These are phyloP conservation scores for Drosophila setifemur DNA, from an alignment of 1,140 invertebrate genomes.

Conservation along the genomic window DNA sequence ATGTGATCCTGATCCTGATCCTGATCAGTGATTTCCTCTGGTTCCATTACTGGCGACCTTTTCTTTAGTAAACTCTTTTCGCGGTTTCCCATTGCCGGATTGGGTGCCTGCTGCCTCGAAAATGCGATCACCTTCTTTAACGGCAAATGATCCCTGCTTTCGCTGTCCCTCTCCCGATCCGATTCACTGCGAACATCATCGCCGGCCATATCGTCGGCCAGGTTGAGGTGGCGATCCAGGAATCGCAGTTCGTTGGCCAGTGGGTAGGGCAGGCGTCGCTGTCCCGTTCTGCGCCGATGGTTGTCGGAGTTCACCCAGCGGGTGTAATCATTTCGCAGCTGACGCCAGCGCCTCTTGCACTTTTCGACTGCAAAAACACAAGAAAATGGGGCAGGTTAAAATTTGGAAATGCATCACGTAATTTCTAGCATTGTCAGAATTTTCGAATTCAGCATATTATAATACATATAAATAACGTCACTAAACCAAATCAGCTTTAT, in stretches of 20 bases:
- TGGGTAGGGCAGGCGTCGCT: conserved; percentile 16
- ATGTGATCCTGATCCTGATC: too few relatives aligned
- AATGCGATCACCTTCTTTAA: too few relatives aligned
- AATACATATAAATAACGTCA: too few relatives aligned
- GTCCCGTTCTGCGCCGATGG: conserved; percentile 10
- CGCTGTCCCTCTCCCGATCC: conserved; percentile 27
- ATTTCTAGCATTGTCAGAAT: too few relatives aligned
- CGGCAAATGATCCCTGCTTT: conserved; percentile 24
- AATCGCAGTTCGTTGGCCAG: conserved; percentile 43
- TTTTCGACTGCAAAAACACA: conserved; percentile 37
- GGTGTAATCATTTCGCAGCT: conserved; percentile 52
- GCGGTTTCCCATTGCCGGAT: too few relatives aligned
- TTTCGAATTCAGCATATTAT: too few relatives aligned
- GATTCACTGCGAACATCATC: conserved; percentile 7
- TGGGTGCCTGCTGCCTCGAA: too few relatives aligned
- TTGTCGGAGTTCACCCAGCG: conserved; percentile 30
- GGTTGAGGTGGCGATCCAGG: conserved; percentile 31
- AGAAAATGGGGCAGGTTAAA: conserved; percentile 11
- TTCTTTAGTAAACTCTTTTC: too few relatives aligned
- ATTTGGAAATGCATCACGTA: conserved; percentile 16
- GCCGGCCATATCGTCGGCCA: neutral
- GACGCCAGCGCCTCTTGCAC: conserved; percentile 64
- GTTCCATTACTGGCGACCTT: neutral
- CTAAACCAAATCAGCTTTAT: too few relatives aligned
- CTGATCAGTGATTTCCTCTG: neutral